Evolutionary conservation across 2,888 invertebrate species (phyloP), one percentile per base, ranked within the genome.

Genomic region (Catonia carolina): DNA sequence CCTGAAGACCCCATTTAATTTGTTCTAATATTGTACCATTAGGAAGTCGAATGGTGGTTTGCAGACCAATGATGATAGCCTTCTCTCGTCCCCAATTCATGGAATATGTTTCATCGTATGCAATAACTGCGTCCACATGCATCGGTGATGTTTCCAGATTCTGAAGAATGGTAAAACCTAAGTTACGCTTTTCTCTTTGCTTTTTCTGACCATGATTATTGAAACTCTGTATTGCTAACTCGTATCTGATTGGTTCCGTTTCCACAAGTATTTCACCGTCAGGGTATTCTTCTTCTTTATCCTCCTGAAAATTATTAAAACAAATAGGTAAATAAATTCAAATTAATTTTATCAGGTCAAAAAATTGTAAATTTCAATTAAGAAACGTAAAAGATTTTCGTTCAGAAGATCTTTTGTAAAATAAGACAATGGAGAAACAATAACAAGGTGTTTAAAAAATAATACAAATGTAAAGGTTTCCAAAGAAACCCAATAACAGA

Each of bases 61-160:
- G 81, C 50, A 87, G 72, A 5, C 85, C 87, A 57, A 82, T 85
- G 42, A 84, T 80, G 71, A 83, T 84, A 60, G 81, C 88, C 69
- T 78, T 85, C 4, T 80, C 84, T 65, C 85, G 85, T 14, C 90
- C 90, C 89, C 89, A 91, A 68, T 85, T 85, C 60, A 86, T 75
- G 15, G 79, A 78, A 66, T 86, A 83, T 62, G 81, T 80, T 65
- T 81, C 86, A 22, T 79, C 78, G 69, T 86, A 91, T 61, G 79
- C 79, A 61, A 90, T 80, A 53, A 85, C 87, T 31, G 86, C 82
- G 60, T 85, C 87, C 42, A 86, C 83, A 31, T 51, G 23, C 27
- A 8, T 79, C 78, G 41, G 76, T 81, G 39, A 79, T 77, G 51
- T 74, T 74, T 1, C 76, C 76, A 15, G 50, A 64, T 83, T 83